Evolutionary conservation across 2,797 vertebrate genomes (phyloP).

Genomic region (Labeo calbasu): DNA sequence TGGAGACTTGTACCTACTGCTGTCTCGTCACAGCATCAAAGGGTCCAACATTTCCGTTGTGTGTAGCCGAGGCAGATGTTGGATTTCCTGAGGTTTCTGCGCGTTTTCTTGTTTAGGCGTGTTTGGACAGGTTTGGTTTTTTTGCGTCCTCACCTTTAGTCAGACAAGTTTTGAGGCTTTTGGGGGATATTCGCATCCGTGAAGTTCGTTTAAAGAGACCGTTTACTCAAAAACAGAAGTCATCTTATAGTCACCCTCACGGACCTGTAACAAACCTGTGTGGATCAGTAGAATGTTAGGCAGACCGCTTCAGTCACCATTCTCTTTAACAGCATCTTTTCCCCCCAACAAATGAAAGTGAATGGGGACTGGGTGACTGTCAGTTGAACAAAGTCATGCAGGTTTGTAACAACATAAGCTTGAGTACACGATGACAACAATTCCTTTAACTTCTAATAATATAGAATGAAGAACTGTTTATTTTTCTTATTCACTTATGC

Average conservation of each 20-base stretch:
- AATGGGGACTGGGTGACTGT: not conserved
- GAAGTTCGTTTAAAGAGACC: not conserved
- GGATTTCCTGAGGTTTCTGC: not conserved
- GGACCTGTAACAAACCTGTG: not conserved
- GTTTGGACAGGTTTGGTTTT: constrained; percentile 41
- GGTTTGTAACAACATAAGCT: not conserved
- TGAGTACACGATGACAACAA: not conserved
- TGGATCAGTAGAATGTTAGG: not conserved
- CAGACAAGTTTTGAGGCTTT: not conserved
- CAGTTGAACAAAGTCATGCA: not conserved
- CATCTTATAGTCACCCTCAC: not conserved
- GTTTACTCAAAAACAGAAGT: no score
- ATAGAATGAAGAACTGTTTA: not conserved
- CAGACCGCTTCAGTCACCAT: not conserved
- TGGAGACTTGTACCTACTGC: not conserved
- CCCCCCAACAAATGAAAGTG: not conserved
- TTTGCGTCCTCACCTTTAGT: not conserved
- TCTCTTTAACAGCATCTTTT: not conserved
- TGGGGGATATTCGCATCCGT: not conserved
- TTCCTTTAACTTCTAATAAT: not conserved
- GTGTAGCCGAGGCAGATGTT: constrained; percentile 5
- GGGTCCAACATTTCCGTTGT: constrained; percentile 23
- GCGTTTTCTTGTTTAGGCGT: constrained; percentile 17
- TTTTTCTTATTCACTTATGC: constrained; percentile 2
- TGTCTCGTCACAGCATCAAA: not conserved